Evolutionary conservation across 2,888 invertebrate genomes (phyloP), one percentile per base, ranked within the genome.

Genomic region (Oligia latruncula): DNA sequence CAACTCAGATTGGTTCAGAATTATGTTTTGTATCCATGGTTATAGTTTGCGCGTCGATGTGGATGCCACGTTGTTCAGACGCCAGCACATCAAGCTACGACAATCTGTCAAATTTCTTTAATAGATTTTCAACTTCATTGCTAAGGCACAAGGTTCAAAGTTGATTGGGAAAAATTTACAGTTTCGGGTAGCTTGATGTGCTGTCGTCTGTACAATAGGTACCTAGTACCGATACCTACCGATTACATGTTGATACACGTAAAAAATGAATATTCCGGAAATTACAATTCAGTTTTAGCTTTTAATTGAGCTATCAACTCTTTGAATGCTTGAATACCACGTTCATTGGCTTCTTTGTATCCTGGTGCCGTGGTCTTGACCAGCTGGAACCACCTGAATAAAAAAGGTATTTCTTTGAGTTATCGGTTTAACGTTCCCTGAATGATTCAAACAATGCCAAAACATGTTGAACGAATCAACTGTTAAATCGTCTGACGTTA

Each of bases 271-370:
- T 23, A 43, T 58, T 29, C 58, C 15, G 8, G 17, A 73, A 40
- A 43, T 74, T 87, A 93, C 73, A 93, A 82, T 86, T 93, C 93
- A 78, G 90, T 89, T 86, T 92, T 94, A 20, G 89, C 87, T 77
- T 91, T 92, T 0, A 90, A 29, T 4, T 86, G 78, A 4, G 86
- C 85, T 8, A 93, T 23, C n/a, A 93, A n/a, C 1, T 83, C 77
- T 89, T 95, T 96, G 86, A 97, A 96, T 23, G 91, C 92, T 79
- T 93, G 90, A 60, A 95, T 87, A 43, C 96, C 96, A 71, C 93
- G 90, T 90, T 94, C 93, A 89, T 96, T 97, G 9, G 95, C 93
- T 43, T 95, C 95, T 77, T 93, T 86, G 74, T 96, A 95, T 0
- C 90, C 90, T 0, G 93, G 92, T 4, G 93, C 92, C 0, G 93